Evolutionary conservation across 1,140 invertebrate genomes (phyloP).

Genomic region (Diachasmimorpha longicaudata): DNA sequence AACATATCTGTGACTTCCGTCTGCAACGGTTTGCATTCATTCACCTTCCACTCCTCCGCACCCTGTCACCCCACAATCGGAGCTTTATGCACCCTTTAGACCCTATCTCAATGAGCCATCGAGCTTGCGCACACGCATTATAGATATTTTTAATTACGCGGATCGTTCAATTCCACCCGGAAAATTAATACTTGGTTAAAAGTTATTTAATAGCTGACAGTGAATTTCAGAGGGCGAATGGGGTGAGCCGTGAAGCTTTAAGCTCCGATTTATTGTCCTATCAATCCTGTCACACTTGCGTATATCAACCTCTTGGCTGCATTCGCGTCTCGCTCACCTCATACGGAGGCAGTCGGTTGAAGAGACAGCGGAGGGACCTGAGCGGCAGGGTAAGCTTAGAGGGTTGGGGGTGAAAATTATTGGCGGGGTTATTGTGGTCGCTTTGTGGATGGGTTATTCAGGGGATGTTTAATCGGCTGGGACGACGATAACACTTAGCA

Average conservation of each 20-base stretch:
- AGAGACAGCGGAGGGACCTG: too few species aligned
- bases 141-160: neutral
- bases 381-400: neutral
- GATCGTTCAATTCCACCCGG: neutral
- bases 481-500: conserved; percentile 39
- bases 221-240: neutral
- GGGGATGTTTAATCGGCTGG: conserved; percentile 42
- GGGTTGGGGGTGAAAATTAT: conserved; percentile 12
- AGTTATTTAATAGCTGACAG: neutral
- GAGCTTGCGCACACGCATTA: neutral
- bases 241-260: conserved; percentile 36
- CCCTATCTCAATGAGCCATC: neutral
- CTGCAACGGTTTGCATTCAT: conserved; percentile 30
- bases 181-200: neutral
- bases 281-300: conserved; percentile 1
- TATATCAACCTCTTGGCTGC: neutral
- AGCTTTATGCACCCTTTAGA: conserved; percentile 4
- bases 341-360: neutral
- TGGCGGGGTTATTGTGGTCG: conserved; percentile 29
- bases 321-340: neutral
- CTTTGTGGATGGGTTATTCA: conserved; percentile 32
- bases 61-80: conserved; percentile 12
- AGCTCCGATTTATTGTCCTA: conserved; percentile 40
- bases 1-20: conserved; percentile 59
- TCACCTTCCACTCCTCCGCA: conserved; percentile 7